Evolutionary conservation across 2,797 vertebrate genomes (phyloP).

Genomic region (Carduelis carduelis): DNA sequence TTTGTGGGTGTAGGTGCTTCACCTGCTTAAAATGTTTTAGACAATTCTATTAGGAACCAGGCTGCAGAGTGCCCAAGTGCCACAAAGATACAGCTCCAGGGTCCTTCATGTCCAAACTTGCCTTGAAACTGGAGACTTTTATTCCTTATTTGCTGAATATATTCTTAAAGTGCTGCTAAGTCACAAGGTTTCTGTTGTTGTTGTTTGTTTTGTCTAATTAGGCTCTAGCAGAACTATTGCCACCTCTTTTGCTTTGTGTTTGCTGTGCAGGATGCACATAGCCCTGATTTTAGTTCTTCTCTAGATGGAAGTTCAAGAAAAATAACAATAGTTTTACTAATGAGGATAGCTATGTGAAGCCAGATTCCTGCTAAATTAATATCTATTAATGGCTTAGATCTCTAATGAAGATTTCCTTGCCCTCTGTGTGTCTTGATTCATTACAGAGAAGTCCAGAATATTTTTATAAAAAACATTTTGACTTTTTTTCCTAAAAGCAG

Average conservation of each 20-base stretch:
- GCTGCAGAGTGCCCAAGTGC: not conserved
- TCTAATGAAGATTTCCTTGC: conserved; percentile 2
- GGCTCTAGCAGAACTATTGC: not conserved
- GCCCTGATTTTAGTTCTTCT: not conserved
- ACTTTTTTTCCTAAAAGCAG: not conserved
- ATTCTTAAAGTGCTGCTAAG: not conserved
- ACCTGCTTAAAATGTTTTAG: not conserved
- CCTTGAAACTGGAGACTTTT: not conserved
- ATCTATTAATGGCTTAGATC: not conserved
- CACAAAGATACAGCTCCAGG: not conserved
- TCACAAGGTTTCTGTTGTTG: not conserved
- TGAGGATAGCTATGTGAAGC: not conserved
- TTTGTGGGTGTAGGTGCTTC: not conserved
- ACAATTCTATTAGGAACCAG: not conserved
- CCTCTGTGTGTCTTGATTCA: not conserved
- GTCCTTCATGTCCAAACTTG: not conserved
- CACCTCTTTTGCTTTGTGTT: not conserved
- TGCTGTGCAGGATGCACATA: not conserved
- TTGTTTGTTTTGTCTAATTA: conserved; percentile 4
- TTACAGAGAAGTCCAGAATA: not conserved
- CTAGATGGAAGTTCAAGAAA: not conserved
- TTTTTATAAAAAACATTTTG: not conserved
- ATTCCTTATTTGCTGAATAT: not conserved
- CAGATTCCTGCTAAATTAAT: conserved; percentile 10
- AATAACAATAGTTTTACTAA: not conserved